Conservation (phyloP, 2,113 vertebrate species). For the Archocentrus centrarchus region DNA sequence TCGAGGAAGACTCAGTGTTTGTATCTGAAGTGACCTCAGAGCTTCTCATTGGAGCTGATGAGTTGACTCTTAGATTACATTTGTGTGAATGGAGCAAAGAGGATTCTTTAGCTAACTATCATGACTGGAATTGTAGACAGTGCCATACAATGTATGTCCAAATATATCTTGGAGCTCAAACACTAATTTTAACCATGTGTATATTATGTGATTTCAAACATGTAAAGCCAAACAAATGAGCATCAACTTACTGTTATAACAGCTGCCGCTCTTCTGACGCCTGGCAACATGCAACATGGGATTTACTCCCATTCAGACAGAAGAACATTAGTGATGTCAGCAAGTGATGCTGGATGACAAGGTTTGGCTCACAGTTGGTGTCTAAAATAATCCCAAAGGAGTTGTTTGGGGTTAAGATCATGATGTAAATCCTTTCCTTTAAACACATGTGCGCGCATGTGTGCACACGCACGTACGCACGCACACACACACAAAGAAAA, state of each 20-base stretch:
- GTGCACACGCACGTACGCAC: background rate
- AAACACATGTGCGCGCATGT: background rate
- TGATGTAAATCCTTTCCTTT: background rate
- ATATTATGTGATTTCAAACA: conserved; percentile 8
- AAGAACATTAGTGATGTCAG: conserved; percentile 32
- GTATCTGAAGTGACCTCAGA: conserved; percentile 1
- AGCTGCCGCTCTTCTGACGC: background rate
- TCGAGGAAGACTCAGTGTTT: background rate
- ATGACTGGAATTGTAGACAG: background rate
- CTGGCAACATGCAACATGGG: background rate
- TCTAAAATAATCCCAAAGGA: conserved; percentile 20
- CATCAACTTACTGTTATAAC: conserved; percentile 18
- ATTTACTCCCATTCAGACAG: conserved; percentile 29
- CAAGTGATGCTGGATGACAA: background rate
- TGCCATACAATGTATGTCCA: background rate
- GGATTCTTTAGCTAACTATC: background rate
- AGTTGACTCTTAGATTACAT: background rate
- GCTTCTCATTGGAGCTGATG: background rate
- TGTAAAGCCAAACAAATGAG: background rate
- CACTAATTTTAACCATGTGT: background rate
- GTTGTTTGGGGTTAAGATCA: conserved; percentile 6
- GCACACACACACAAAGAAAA: background rate
- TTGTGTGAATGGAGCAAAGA: background rate
- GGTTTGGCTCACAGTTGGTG: background rate
- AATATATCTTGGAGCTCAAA: background rate